A percentile compares a stretch with the other conserved stretches of the same genome.
phyloP scores from a whole-genome alignment of 2,888 invertebrate genomes.

The Pachycephus smyrnensis region DNA sequence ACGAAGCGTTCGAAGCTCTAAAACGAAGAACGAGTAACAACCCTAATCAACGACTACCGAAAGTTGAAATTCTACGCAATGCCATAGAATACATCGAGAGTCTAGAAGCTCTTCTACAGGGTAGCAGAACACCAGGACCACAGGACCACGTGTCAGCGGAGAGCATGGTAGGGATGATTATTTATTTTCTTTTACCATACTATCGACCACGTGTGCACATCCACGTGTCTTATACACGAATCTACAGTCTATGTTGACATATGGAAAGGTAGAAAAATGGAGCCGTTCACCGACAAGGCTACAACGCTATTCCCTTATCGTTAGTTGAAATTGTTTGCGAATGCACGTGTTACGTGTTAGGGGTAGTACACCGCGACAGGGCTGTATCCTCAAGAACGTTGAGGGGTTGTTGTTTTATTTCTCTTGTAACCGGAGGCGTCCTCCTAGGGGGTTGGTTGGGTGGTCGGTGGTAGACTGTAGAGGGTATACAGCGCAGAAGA shows the following conservation, averaged over 20 bases:
- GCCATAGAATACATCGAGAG: slow-evolving; percentile 98
- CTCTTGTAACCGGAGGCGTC: slow-evolving; percentile 17
- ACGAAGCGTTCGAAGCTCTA: slow-evolving; percentile 97
- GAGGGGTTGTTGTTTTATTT: slow-evolving; percentile 9
- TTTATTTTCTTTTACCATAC: neutral
- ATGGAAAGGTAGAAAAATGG: neutral
- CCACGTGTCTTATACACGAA: neutral
- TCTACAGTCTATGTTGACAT: neutral
- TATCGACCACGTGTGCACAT: neutral
- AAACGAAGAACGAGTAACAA: slow-evolving; percentile 93
- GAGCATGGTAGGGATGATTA: slow-evolving; percentile 29
- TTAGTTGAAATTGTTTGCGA: neutral
- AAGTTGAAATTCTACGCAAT: slow-evolving; percentile 96
- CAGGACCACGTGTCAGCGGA: slow-evolving; percentile 46
- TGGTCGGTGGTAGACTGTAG: neutral
- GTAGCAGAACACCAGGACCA: slow-evolving; percentile 65
- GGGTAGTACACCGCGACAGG: neutral
- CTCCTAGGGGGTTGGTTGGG: slow-evolving; percentile 2
- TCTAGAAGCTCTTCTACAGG: slow-evolving; percentile 84
- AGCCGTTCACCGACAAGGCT: neutral
- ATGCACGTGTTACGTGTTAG: neutral
- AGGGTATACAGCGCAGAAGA: slow-evolving; percentile 18
- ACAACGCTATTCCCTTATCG: neutral
- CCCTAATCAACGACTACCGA: slow-evolving; percentile 95
- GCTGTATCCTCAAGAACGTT: neutral